Evolutionary conservation across 2,797 vertebrate genomes (phyloP).

Genomic region (Setipinna tenuifilis): DNA sequence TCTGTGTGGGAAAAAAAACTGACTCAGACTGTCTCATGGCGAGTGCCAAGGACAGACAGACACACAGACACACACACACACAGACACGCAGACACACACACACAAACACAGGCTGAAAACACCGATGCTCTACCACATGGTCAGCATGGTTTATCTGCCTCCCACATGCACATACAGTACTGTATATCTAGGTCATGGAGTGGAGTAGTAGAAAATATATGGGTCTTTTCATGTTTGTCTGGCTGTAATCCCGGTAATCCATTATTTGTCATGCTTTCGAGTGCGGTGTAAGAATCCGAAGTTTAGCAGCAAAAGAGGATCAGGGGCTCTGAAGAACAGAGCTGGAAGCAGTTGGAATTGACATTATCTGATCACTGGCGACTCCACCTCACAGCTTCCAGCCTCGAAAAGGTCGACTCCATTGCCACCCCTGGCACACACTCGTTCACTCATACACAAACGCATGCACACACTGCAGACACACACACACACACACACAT

Average conservation of each 20-base stretch:
- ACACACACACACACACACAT: too few species aligned
- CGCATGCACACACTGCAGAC: too few species aligned
- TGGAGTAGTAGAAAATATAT: slow-evolving; percentile 61
- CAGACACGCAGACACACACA: slow-evolving; percentile 15
- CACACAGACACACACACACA: background rate
- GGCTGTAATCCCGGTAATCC: slow-evolving; percentile 70
- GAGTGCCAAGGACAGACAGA: background rate
- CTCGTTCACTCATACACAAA: too few species aligned
- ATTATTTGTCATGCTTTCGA: slow-evolving; percentile 65
- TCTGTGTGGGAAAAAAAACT: background rate
- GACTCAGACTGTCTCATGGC: background rate
- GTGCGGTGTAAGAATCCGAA: slow-evolving; percentile 56
- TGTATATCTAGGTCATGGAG: slow-evolving; percentile 58
- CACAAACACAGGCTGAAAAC: slow-evolving; percentile 19
- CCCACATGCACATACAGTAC: slow-evolving; percentile 44
- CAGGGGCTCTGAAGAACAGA: slow-evolving; percentile 52
- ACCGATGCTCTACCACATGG: background rate
- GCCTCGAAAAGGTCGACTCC: background rate
- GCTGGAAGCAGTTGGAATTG: slow-evolving; percentile 47
- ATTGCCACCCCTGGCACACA: too few species aligned
- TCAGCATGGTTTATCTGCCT: slow-evolving; percentile 55
- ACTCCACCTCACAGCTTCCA: slow-evolving; percentile 24
- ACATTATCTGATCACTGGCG: slow-evolving; percentile 62
- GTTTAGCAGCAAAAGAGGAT: slow-evolving; percentile 62
- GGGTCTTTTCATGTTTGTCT: slow-evolving; percentile 65